Evolutionary conservation across 2,888 invertebrate species (phyloP), one percentile per base, ranked within the genome.

Genomic region (Parnassius glacialis): DNA sequence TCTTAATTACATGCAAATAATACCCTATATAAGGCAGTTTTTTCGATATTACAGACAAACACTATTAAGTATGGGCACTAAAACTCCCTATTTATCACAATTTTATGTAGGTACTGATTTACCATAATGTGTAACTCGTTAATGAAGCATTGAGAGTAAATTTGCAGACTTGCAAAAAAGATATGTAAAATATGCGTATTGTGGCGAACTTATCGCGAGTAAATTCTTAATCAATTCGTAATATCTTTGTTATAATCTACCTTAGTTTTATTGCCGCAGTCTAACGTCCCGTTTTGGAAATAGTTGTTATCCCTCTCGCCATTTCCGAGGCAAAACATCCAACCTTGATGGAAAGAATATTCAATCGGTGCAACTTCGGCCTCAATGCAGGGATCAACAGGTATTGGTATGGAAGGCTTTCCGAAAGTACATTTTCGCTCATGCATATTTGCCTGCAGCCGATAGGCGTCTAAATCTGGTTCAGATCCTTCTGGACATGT

Each of bases 271-370:
- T 86, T 84, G 3, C 91, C 91, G 68, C 91, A 91, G 67, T 91
- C 91, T 59, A 91, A 74, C 43, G 90, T 89, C 2, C 91, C 91
- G 64, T 91, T 91, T 65, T 80, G 81, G 61, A 88, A 90, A 65
- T 90, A 90, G 68, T 87, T 90, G 58, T 84, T 87, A 65, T 90
- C 91, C 59, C 91, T 78, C 50, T 91, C 91, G 3, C 90, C 91
- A 65, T 83, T 87, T 1, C 91, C 91, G 12, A 91, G 79, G 64
- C 91, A 91, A 68, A 91, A 90, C 88, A 87, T 87, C 91, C 91
- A 91, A 9, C 91, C 91, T 71, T 90, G 90, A 55, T 85, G 80
- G 66, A 87, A 91, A 0, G 91, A 91, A 61, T 86, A 91, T 65
- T 91, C 91, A 62, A 90, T 87, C 0, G 90, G 89, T 0, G 90